Evolutionary conservation across 2,113 vertebrate species (phyloP).

Genomic region (Panthera leo): DNA sequence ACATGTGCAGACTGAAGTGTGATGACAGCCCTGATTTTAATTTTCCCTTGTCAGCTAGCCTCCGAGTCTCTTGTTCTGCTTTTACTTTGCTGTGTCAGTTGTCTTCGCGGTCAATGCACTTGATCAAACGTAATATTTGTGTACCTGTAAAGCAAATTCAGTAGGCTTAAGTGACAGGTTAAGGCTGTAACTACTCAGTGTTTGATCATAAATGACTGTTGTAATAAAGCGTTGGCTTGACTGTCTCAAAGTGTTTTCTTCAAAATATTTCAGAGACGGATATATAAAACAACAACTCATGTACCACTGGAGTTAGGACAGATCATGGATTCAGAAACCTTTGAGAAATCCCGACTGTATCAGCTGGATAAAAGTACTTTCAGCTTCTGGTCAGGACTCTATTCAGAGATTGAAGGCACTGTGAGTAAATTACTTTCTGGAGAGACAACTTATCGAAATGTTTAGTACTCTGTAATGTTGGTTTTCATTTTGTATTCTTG

Average conservation of each 20-base stretch:
- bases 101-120: neutral
- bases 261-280: slow-evolving; percentile 89
- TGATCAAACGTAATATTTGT: neutral
- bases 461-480: slow-evolving; percentile 21
- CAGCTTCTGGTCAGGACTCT: slow-evolving; percentile 98
- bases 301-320: slow-evolving; percentile 94
- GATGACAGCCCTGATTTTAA: neutral
- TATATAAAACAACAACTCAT: slow-evolving; percentile 92
- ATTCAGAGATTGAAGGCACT: slow-evolving; percentile 96
- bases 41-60: neutral
- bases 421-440: slow-evolving; percentile 85
- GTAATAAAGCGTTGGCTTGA: slow-evolving; percentile 42
- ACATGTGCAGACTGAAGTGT: neutral
- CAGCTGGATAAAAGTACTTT: slow-evolving; percentile 99
- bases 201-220: slow-evolving; percentile 27
- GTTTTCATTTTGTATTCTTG: slow-evolving; percentile 44
- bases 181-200: neutral
- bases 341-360: slow-evolving; percentile 98
- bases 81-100: neutral
- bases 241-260: slow-evolving; percentile 58
- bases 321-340: slow-evolving; percentile 98
- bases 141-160: neutral
- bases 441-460: neutral
- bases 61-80: neutral
- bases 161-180: neutral